These are phyloP conservation scores for Dichetophora obliterata DNA, from an alignment of 2,888 invertebrate genomes.

Conservation along the genomic window DNA sequence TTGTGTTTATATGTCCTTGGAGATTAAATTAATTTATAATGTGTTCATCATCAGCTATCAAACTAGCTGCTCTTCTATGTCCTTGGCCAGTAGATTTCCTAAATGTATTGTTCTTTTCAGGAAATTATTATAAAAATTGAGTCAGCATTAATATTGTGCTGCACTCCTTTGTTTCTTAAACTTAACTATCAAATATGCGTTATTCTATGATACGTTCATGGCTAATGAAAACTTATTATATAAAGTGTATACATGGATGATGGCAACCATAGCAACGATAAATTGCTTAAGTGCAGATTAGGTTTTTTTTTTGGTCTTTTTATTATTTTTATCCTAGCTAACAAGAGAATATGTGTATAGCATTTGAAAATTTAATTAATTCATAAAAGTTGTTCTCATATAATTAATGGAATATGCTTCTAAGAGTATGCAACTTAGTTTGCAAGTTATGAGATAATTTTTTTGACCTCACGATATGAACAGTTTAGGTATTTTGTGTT, in stretches of 20 bases:
- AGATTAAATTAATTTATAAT: constrained; percentile 41
- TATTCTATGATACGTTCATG: constrained; percentile 46
- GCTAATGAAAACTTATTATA: background rate
- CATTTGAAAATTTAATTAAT: background rate
- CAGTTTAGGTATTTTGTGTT: too few species aligned
- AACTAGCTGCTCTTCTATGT: background rate
- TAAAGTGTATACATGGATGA: background rate
- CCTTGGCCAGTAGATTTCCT: background rate
- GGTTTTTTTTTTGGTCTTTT: too few species aligned
- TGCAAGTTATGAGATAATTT: background rate
- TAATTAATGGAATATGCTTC: background rate
- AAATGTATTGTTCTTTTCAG: constrained; percentile 26
- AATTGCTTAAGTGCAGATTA: background rate
- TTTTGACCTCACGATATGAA: background rate
- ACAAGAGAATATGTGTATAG: background rate
- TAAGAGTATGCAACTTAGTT: background rate
- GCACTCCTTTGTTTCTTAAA: constrained; percentile 4
- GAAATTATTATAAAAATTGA: constrained; percentile 29
- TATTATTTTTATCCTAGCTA: background rate
- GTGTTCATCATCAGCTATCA: background rate
- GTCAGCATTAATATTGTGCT: constrained; percentile 23
- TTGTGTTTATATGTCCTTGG: constrained; percentile 18
- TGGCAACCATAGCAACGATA: background rate
- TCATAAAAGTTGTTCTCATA: background rate
- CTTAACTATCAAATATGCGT: constrained; percentile 13